Evolutionary conservation across 2,888 invertebrate genomes (phyloP).

Genomic region (Tanytarsus gracilentus): DNA sequence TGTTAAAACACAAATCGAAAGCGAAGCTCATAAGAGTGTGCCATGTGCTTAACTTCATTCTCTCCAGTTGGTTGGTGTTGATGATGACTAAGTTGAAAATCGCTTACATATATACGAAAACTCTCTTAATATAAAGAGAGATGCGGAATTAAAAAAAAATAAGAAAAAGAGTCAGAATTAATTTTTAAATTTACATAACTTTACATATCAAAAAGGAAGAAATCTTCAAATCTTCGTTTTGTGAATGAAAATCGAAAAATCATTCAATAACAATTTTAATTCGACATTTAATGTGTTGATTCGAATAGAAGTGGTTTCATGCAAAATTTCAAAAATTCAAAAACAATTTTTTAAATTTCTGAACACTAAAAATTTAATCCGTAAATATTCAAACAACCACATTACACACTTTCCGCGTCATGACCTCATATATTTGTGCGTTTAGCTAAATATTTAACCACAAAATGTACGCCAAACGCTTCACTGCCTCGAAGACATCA

Average conservation of each 20-base stretch:
- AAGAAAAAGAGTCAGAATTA: background rate
- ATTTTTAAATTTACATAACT: constrained; percentile 5
- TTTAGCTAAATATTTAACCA: too few relatives aligned
- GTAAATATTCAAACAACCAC: too few relatives aligned
- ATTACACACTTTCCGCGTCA: too few relatives aligned
- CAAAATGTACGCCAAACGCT: too few relatives aligned
- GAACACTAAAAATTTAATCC: too few relatives aligned
- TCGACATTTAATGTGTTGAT: too few relatives aligned
- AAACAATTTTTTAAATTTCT: too few relatives aligned
- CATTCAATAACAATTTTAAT: background rate
- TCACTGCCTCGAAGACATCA: background rate
- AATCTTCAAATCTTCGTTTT: background rate
- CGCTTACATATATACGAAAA: too few relatives aligned
- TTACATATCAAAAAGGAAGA: constrained; percentile 1
- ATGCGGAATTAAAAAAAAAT: background rate
- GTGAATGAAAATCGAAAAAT: background rate
- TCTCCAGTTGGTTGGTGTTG: too few relatives aligned
- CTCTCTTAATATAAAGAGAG: background rate
- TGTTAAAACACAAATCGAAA: constrained; percentile 18
- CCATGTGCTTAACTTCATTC: background rate
- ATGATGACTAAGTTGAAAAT: too few relatives aligned
- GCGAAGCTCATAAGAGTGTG: background rate
- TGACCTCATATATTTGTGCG: too few relatives aligned
- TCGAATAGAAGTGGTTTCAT: too few relatives aligned
- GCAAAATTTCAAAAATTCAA: background rate